Conservation (phyloP, 2,888 invertebrate species). For the Lypha dubia region DNA sequence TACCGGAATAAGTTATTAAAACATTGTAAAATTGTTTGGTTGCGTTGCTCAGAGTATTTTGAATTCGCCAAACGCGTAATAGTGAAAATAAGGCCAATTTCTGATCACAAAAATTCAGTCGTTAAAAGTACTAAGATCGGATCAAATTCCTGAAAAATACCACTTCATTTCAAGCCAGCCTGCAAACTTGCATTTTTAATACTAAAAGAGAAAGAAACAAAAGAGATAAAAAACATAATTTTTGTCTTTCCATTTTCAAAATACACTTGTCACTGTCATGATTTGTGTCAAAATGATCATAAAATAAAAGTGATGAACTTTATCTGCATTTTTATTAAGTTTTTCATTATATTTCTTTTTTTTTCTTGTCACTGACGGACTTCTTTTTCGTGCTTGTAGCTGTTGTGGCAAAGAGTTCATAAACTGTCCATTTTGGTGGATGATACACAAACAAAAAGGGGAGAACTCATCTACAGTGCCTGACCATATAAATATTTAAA, state of each 20-base stretch:
- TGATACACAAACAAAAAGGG: no score
- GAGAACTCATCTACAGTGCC: conserved; percentile 26
- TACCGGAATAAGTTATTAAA: no score
- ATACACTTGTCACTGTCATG: conserved; percentile 71
- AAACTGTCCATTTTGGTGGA: conserved; percentile 48
- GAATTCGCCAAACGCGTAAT: no score
- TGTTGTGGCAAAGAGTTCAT: conserved; percentile 43
- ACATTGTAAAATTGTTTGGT: no score
- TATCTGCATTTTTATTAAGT: conserved; percentile 33
- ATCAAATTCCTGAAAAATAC: no score
- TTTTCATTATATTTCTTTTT: background rate
- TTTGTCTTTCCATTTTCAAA: conserved; percentile 42
- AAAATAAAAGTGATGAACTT: conserved; percentile 68
- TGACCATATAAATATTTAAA: conserved; percentile 45
- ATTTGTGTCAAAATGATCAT: conserved; percentile 64
- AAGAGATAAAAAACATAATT: background rate
- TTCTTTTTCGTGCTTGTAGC: background rate
- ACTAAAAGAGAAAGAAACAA: no score
- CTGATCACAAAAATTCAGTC: no score
- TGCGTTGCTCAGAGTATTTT: no score
- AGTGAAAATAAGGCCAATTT: no score
- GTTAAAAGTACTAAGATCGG: no score
- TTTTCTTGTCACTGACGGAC: background rate
- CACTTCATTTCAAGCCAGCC: no score
- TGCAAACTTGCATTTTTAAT: no score